Conservation (phyloP, 2,888 invertebrate genomes). For the Bombyx huttoni region DNA sequence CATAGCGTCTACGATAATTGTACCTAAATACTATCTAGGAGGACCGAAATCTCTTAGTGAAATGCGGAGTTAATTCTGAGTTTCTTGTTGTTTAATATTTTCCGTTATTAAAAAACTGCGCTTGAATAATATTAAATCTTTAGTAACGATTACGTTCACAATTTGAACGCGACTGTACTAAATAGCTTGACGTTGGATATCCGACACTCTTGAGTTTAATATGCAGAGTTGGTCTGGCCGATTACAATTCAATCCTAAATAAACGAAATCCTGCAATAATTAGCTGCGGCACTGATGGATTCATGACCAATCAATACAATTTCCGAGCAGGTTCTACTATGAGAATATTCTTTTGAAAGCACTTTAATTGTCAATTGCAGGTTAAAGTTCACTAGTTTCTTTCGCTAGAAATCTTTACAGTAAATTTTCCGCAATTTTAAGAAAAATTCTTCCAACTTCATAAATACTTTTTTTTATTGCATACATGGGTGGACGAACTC, state of each 20-base stretch:
- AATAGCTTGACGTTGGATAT: conserved; percentile 52
- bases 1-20: no score
- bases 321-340: conserved; percentile 43
- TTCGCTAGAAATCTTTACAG: no score
- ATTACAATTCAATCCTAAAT: conserved; percentile 60
- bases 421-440: no score
- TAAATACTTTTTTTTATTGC: no score
- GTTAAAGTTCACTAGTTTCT: conserved; percentile 8
- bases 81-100: no score
- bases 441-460: no score
- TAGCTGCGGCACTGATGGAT: conserved; percentile 61
- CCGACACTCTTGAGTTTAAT: conserved; percentile 57
- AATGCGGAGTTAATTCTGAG: no score
- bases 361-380: conserved; percentile 18
- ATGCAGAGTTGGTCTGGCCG: conserved; percentile 35
- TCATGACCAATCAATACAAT: conserved; percentile 38
- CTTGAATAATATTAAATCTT: background rate
- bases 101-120: no score
- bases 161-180: conserved; percentile 32
- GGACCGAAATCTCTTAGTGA: no score
- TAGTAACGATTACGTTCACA: conserved; percentile 11
- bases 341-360: conserved; percentile 32
- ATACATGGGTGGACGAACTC: no score
- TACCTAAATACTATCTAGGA: no score
- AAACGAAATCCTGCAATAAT: conserved; percentile 55